A percentile compares a stretch with the other conserved stretches of the same genome.
These are phyloP conservation scores for Eulemur rufifrons DNA, from an alignment of 2,113 vertebrate species.

Conservation along the genomic window DNA sequence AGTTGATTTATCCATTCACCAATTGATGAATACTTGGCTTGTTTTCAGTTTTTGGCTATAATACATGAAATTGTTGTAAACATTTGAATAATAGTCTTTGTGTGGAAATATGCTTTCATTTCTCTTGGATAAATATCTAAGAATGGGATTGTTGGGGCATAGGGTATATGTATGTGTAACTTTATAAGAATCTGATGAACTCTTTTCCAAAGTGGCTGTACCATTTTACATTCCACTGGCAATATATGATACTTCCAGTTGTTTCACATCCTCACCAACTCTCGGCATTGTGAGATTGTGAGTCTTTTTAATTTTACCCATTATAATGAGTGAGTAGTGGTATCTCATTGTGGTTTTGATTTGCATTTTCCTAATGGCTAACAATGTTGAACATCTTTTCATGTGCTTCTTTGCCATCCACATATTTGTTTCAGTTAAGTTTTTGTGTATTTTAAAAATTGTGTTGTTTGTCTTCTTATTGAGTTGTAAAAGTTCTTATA, in stretches of 20 bases:
- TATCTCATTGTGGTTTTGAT: not conserved
- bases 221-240: not conserved
- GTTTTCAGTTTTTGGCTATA: not conserved
- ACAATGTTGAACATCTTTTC: not conserved
- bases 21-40: not conserved
- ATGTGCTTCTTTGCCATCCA: not conserved
- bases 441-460: not conserved
- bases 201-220: not conserved
- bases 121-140: not conserved
- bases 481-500: not conserved
- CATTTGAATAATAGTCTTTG: not conserved
- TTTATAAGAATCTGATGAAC: not conserved
- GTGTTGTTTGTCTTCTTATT: not conserved
- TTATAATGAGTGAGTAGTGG: not conserved
- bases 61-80: not conserved
- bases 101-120: not conserved
- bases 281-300: not conserved
- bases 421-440: not conserved
- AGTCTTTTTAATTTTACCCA: not conserved
- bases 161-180: not conserved
- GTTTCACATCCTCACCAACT: not conserved
- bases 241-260: not conserved
- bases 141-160: not conserved
- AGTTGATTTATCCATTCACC: not conserved
- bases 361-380: not conserved